Evolutionary conservation across 2,888 invertebrate genomes (phyloP).

Genomic region (Amphipoea lucens): DNA sequence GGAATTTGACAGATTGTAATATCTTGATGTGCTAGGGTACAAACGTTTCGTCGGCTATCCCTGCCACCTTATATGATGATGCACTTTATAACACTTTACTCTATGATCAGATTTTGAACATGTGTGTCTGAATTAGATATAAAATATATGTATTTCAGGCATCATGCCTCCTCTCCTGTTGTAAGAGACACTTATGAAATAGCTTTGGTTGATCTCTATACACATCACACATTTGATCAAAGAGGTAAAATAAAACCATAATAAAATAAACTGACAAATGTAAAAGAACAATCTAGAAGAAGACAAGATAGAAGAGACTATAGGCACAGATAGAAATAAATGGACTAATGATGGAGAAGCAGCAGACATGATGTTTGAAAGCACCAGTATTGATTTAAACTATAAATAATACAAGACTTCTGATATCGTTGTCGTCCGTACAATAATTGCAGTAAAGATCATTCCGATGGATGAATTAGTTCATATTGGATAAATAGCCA

Average conservation of each 20-base stretch:
- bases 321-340: background rate
- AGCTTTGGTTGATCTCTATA: background rate
- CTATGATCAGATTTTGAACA: background rate
- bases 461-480: background rate
- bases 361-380: background rate
- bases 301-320: background rate
- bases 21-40: too few species aligned
- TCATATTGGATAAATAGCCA: background rate
- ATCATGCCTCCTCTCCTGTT: background rate
- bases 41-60: too few species aligned
- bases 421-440: background rate
- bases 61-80: background rate
- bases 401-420: too few species aligned
- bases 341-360: background rate
- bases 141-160: background rate
- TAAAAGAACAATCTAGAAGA: background rate
- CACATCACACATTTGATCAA: background rate
- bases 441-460: background rate
- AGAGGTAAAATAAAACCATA: background rate
- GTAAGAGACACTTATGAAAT: background rate
- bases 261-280: background rate
- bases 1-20: too few species aligned
- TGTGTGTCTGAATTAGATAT: background rate
- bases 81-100: background rate
- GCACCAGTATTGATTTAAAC: background rate